Base-by-base conservation (phyloP, 2,113 vertebrate species). In the Scalopus aquaticus region DNA sequence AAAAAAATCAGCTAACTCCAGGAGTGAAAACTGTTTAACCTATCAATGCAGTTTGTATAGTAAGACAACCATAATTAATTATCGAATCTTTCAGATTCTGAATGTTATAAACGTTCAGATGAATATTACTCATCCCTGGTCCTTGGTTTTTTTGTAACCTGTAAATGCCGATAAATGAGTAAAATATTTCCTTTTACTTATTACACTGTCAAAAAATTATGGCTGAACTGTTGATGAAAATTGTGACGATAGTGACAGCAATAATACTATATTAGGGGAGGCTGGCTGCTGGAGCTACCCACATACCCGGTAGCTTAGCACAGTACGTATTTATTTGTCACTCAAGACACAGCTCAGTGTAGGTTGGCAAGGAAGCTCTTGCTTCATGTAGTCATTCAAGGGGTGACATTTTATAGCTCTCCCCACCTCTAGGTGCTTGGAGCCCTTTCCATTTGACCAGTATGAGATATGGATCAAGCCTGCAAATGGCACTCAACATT, bases 41-140 rank as follows among this genome's bases (percentile, higher is more conserved):
- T 13, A 8, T 70, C 32, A 44, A 30, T 87, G 67, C 44, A 93
- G 37, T 24, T n/a, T 79, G 13, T 77, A 42, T 60, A 81, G 32
- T 62, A 88, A 70, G 20, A 13, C 5, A 90, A 24, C 28, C 44
- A 39, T 87, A 92, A 82, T 69, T 95, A 91, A 79, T 93, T 89
- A 73, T 9, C 26, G 81, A 67, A 64, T 77, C 5, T 92, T 92
- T 84, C 56, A 74, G 62, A 58, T 81, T 81, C 9, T 80, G 91
- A 95, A 56, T 74, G 46, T 24, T 85, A 0, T 91, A 77, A 16
- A 51, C 82, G 9, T 92, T 91, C 49, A 70, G 49, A 79, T 30
- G 39, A 89, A 69, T 32, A 51, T 37, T 67, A 69, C 30, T 85
- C 13, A 78, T 92, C 42, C 69, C 35, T 76, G 72, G 85, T 42